Conservation (phyloP, 2,113 vertebrate species). For the Elanus axillaris region DNA sequence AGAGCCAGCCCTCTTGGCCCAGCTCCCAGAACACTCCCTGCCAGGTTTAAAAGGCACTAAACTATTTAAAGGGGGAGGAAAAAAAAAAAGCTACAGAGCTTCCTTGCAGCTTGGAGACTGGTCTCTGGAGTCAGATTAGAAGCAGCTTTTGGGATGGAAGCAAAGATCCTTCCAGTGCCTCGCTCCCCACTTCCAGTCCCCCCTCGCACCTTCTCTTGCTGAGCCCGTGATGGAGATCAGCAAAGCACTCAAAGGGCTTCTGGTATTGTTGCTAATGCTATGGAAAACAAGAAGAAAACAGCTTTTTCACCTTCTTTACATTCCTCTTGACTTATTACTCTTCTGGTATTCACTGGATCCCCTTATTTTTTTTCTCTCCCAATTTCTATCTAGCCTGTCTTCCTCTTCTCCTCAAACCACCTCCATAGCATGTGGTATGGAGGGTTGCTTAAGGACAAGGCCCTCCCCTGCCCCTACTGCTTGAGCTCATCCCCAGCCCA, state of each 20-base stretch:
- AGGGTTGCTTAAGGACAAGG: not conserved
- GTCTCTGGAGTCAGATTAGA: not conserved
- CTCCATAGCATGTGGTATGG: not conserved
- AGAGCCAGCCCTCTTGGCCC: not conserved
- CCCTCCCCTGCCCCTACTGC: not conserved
- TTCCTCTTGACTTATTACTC: not conserved
- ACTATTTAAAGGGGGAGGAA: not conserved
- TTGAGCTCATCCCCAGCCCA: not conserved
- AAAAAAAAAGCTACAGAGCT: not conserved
- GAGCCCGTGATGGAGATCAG: not conserved
- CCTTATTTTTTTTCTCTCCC: not conserved
- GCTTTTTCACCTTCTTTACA: not conserved
- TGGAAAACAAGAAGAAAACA: not conserved
- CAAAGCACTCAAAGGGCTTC: not conserved
- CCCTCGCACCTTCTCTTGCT: accelerated
- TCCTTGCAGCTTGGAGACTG: not conserved
- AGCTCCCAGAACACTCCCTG: not conserved
- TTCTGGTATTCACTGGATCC: not conserved
- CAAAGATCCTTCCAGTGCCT: not conserved
- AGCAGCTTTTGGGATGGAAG: not conserved
- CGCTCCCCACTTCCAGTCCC: accelerated
- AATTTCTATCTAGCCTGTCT: not conserved
- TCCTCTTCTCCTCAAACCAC: not conserved
- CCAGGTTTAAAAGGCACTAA: not conserved
- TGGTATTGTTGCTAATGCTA: not conserved